Evolutionary conservation across 2,113 vertebrate genomes (phyloP), one percentile per base, ranked within the genome.

Genomic region (Australoheros scitulus): DNA sequence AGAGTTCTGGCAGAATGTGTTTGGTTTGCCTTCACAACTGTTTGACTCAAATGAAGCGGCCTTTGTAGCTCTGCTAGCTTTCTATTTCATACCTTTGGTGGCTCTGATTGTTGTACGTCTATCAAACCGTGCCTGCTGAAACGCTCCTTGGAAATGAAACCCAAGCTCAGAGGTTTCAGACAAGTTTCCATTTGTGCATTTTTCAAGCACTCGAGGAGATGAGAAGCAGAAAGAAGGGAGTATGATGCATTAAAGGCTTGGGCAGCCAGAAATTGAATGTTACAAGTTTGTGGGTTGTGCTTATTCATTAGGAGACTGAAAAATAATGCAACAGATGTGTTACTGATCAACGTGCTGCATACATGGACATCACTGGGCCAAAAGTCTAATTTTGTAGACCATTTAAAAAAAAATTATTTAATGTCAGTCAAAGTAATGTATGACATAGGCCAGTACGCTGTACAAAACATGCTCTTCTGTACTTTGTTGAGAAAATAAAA

Each of bases 361-460:
- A 34, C 26, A 72, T 50, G 32, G 68, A 34, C 47, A 72, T 14
- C 47, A 34, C 10, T 72, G 43, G 43, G 24, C 15, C 20, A 72
- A 47, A 72, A 52, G 10, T 72, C 47, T 2, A 3, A 72, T 52
- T 32, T 72, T 7, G 11, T 55, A 32, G 52, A 34, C 26, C 34
- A 55, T 72, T 70, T 0, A 0, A 1, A 50, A 1, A 50, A 50
- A 13, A n/a, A 50, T 26, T n/a, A n/a, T 72, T 55, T 72, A 18
- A 34, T 34, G 47, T 72, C 68, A 55, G 32, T 47, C 68, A 52
- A 72, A 34, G 68, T 34, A 52, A 55, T 55, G 18, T 1, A n/a
- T n/a, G 10, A 52, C 2, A 11, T 24, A 50, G 41, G 3, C 15
- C 24, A 70, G 65, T 29, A 70, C 29, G 14, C 43, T 20, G 24